Evolutionary conservation across 1,140 invertebrate species (phyloP), one percentile per base, ranked within the genome.

Genomic region (Drosophila cardini): DNA sequence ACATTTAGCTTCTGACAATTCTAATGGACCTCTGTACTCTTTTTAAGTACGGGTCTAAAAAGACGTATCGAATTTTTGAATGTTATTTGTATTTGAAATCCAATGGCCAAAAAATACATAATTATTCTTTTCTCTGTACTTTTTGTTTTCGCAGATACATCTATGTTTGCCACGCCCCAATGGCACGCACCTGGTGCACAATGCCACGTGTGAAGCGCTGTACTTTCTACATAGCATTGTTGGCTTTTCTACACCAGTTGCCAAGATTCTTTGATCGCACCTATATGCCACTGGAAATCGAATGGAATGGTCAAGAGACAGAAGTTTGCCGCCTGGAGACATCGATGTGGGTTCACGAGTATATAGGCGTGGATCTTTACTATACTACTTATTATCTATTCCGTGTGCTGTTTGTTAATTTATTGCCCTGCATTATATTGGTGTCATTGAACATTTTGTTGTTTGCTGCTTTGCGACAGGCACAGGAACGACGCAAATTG

Each of bases 361-460:
- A 93, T 18, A 78, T 96, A 4, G 95, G 95, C 0, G 90, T 94
- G 38, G 94, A 96, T 84, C 91, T 95, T 1, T 98, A 98, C 92
- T 98, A 95, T 92, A 95, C 95, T 32, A 93, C 94, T 1, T 98
- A 97, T 92, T 98, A 94, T 91, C 94, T 95, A 80, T 98, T 98
- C 91, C 94, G 98, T 3, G 96, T 98, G 5, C 92, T 98, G 10
- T 98, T 97, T 92, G 97, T 99, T 11, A 97, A 99, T 90, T 93
- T 98, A 64, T 93, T 98, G 15, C 98, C 98, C 0, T 98, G 98
- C 93, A 94, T 97, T 2, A 95, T 96, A 2, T 94, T 99, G 7
- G 96, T 98, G 1, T 95, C 97, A 1, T 94, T 99, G 13, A 99
- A 99, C 92, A 94, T 96, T 0, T 93, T 98, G 7, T 94, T 99